These are phyloP conservation scores for Brachionus plicatilis DNA, from an alignment of 1,140 invertebrate species.

Conservation along the genomic window DNA sequence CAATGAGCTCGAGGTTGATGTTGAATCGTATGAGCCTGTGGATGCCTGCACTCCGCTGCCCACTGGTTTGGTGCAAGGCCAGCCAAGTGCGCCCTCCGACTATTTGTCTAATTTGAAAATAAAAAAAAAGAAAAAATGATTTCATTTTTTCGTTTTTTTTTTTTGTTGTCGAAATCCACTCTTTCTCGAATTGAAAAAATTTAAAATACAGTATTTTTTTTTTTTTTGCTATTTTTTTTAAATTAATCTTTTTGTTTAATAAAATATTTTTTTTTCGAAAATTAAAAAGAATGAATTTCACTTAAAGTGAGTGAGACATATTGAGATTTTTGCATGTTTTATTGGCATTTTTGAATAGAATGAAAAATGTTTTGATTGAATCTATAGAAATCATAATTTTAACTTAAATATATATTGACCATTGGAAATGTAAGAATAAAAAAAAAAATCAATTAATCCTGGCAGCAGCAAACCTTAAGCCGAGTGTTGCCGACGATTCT, in stretches of 20 bases:
- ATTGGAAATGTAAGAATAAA: too few species aligned
- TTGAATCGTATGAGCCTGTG: background rate
- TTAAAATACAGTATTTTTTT: background rate
- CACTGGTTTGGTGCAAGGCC: background rate
- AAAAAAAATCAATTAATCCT: too few species aligned
- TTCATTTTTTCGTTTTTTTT: background rate
- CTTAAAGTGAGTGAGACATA: too few species aligned
- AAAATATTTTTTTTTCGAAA: background rate
- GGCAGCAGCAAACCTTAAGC: too few species aligned
- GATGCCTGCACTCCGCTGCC: background rate
- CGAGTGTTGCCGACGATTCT: too few species aligned
- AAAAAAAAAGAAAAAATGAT: conserved; percentile 23
- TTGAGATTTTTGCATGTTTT: too few species aligned
- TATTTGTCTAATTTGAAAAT: conserved; percentile 29
- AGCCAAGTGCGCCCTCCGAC: background rate
- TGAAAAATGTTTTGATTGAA: too few species aligned
- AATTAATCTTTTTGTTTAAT: background rate
- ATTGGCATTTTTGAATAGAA: too few species aligned
- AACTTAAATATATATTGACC: too few species aligned
- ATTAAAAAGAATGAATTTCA: too few species aligned
- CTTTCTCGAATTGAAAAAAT: background rate
- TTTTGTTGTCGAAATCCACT: background rate
- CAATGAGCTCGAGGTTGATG: background rate
- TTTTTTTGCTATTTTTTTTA: background rate
- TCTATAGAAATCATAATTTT: too few species aligned